phyloP scores from a whole-genome alignment of 1,140 invertebrate species.

The Magallana gigas region DNA sequence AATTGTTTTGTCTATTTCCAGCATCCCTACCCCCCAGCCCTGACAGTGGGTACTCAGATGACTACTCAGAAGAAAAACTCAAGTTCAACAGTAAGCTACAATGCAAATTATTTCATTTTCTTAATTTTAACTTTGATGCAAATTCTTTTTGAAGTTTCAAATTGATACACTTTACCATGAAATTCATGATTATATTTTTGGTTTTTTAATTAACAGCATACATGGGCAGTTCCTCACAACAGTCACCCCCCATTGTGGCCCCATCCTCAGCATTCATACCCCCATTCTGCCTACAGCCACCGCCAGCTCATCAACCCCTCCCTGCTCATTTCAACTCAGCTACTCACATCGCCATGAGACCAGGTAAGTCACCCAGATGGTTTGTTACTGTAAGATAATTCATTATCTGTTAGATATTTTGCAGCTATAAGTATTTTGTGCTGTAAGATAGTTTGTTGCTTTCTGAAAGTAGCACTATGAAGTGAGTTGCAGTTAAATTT shows the following conservation, averaged over 20 bases:
- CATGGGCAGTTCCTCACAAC: not conserved
- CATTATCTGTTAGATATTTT: too few relatives aligned
- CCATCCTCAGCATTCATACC: slow-evolving; percentile 62
- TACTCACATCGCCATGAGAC: slow-evolving; percentile 75
- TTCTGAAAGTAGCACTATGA: too few relatives aligned
- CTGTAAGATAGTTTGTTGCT: too few relatives aligned
- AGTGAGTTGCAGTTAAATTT: too few relatives aligned
- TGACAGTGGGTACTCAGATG: slow-evolving; percentile 97
- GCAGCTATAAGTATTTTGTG: too few relatives aligned
- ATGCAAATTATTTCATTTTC: too few relatives aligned
- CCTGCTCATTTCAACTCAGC: slow-evolving; percentile 73
- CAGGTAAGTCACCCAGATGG: slow-evolving; percentile 66
- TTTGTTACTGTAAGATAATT: not conserved
- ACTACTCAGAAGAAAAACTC: slow-evolving; percentile 86
- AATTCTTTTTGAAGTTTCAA: not conserved
- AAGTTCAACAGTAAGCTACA: slow-evolving; percentile 23
- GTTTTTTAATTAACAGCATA: slow-evolving; percentile 55
- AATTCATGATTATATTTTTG: not conserved
- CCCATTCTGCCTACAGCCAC: slow-evolving; percentile 69
- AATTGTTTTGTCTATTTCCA: slow-evolving; percentile 58
- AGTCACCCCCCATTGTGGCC: slow-evolving; percentile 47
- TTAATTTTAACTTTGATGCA: too few relatives aligned
- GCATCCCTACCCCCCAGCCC: slow-evolving; percentile 97
- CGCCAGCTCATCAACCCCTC: slow-evolving; percentile 74
- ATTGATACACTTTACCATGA: not conserved